Percentiles rank a stretch among this genome's conserved stretches.
Conservation (phyloP, 2,888 invertebrate species). For the Merodon equestris region DNA sequence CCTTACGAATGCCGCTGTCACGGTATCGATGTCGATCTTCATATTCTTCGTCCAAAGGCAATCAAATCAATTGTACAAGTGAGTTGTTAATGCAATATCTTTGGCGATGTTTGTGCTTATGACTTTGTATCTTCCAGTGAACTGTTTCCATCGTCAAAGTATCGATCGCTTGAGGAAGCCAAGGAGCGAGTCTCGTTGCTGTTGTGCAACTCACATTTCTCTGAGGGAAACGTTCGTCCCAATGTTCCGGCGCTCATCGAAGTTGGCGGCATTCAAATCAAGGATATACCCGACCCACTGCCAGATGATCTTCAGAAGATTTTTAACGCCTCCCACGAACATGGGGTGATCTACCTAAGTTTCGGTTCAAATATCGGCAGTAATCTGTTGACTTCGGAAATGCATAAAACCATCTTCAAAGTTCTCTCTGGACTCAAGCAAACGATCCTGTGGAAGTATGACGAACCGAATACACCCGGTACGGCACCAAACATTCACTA, state of each 20-base stretch:
- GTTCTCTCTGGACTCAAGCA: slow-evolving; percentile 81
- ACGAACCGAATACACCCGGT: slow-evolving; percentile 77
- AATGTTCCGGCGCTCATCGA: slow-evolving; percentile 74
- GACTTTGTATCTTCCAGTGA: slow-evolving; percentile 32
- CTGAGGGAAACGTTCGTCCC: slow-evolving; percentile 74
- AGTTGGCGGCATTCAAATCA: slow-evolving; percentile 76
- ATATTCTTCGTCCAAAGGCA: slow-evolving; percentile 5
- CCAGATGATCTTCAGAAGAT: slow-evolving; percentile 72
- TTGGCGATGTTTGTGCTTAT: not conserved
- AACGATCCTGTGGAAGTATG: slow-evolving; percentile 83
- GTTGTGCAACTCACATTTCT: slow-evolving; percentile 74
- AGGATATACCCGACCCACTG: slow-evolving; percentile 69
- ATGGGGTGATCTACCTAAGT: slow-evolving; percentile 76
- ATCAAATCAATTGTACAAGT: slow-evolving; percentile 29
- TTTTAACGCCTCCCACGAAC: slow-evolving; percentile 71
- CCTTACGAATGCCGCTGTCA: slow-evolving; percentile 9
- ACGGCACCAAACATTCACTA: slow-evolving; percentile 78
- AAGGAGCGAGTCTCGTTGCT: slow-evolving; percentile 72
- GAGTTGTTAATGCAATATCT: not conserved
- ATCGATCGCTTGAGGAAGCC: slow-evolving; percentile 71
- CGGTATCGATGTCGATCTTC: not conserved
- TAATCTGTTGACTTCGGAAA: slow-evolving; percentile 78
- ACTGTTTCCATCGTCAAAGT: slow-evolving; percentile 68
- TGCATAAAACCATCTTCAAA: slow-evolving; percentile 80
- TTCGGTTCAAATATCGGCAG: slow-evolving; percentile 73